Percentiles rank a stretch among this genome's conserved stretches.
Conservation (phyloP, 2,797 vertebrate species). For the Diglossa cyanea region DNA sequence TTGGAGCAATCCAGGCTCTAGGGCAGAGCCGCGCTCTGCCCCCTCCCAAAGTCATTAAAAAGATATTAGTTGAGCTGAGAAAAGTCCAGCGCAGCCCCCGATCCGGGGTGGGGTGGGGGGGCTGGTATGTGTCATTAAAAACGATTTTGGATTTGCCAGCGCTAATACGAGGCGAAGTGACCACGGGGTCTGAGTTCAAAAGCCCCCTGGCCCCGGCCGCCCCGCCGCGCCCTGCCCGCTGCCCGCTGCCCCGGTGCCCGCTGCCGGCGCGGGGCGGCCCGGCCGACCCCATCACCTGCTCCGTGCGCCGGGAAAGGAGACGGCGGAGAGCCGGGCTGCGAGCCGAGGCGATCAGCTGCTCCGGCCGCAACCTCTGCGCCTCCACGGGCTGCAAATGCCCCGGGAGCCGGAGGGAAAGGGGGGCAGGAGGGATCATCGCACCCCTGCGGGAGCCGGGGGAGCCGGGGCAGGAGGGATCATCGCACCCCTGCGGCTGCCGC, state of each 20-base stretch:
- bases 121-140: neutral
- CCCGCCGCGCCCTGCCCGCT: neutral
- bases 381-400: slow-evolving; percentile 1
- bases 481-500: slow-evolving; percentile 25
- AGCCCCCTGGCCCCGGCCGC: neutral
- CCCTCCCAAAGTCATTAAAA: slow-evolving; percentile 79
- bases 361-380: neutral
- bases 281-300: neutral
- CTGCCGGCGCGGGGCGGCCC: neutral
- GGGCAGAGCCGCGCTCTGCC: slow-evolving; percentile 69
- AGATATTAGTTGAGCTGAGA: slow-evolving; percentile 77
- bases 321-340: neutral
- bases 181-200: accelerated
- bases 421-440: slow-evolving; percentile 16
- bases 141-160: slow-evolving; percentile 6
- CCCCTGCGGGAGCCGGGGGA: slow-evolving; percentile 13
- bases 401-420: neutral
- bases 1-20: slow-evolving; percentile 76
- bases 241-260: neutral
- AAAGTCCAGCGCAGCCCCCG: slow-evolving; percentile 66
- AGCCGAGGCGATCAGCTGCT: neutral
- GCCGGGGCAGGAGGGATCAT: slow-evolving; percentile 9
- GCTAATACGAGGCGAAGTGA: neutral
- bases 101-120: neutral
- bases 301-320: neutral